phyloP scores from a whole-genome alignment of 1,140 invertebrate genomes.

The Scaptomyza pallida region DNA sequence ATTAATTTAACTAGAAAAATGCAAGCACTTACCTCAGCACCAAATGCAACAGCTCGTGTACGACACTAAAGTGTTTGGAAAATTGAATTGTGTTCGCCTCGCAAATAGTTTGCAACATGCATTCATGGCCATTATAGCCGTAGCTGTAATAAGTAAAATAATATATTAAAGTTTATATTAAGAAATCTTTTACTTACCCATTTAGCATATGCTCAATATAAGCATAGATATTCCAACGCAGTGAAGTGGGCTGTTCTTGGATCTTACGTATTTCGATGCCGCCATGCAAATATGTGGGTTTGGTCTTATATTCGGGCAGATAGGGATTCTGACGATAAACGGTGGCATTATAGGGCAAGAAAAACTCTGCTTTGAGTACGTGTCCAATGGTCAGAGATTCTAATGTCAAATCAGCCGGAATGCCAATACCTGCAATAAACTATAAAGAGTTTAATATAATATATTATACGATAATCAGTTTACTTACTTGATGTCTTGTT shows the following conservation, averaged over 20 bases:
- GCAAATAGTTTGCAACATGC: constrained; percentile 58
- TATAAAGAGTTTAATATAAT: constrained; percentile 1
- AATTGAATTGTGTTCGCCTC: constrained; percentile 54
- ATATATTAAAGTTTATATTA: background rate
- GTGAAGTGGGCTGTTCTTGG: constrained; percentile 14
- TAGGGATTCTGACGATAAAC: constrained; percentile 62
- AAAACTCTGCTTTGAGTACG: constrained; percentile 65
- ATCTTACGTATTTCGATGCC: constrained; percentile 16
- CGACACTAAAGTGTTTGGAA: constrained; percentile 43
- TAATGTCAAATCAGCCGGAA: constrained; percentile 65
- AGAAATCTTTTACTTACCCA: constrained; percentile 33
- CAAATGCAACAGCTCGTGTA: constrained; percentile 54
- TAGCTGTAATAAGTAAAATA: constrained; percentile 40
- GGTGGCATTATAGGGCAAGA: constrained; percentile 59
- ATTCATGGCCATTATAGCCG: constrained; percentile 60
- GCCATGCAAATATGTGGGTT: background rate
- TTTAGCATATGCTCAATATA: constrained; percentile 57
- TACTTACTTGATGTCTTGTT: constrained; percentile 61
- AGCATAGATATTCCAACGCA: constrained; percentile 66
- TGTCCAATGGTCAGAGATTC: constrained; percentile 69
- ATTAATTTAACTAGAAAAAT: background rate
- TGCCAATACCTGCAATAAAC: constrained; percentile 75
- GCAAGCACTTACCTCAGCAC: constrained; percentile 45
- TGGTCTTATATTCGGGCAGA: constrained; percentile 58
- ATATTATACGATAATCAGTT: background rate